Conservation (phyloP, 2,888 invertebrate species). For the Ormia ochracea region DNA sequence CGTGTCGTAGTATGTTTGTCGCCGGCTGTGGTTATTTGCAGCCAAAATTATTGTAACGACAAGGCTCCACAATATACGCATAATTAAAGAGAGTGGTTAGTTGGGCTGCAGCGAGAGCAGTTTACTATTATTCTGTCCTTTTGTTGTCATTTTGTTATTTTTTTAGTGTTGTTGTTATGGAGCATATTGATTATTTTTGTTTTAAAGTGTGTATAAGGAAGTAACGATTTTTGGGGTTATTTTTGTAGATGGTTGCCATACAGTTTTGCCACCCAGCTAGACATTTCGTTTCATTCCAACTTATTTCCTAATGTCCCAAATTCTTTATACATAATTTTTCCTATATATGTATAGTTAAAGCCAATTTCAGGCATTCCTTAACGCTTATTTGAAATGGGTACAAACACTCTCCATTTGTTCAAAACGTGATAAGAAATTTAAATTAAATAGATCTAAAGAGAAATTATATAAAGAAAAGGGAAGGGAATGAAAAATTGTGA, state of each 20-base stretch:
- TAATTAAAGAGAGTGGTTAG: conserved; percentile 31
- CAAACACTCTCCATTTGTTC: no score
- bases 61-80: conserved; percentile 13
- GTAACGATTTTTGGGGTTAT: background rate
- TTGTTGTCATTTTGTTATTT: background rate
- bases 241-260: conserved; percentile 37
- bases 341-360: no score
- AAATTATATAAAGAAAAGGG: no score
- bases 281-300: background rate
- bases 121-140: background rate
- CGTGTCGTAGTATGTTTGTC: conserved; percentile 24
- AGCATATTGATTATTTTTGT: conserved; percentile 47
- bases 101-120: background rate
- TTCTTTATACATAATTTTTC: background rate
- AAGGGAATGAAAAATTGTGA: no score
- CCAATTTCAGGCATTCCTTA: no score
- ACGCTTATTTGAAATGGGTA: no score
- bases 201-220: conserved; percentile 47
- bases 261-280: background rate
- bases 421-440: no score
- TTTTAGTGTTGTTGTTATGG: conserved; percentile 44
- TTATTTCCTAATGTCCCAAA: background rate
- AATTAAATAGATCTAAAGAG: no score
- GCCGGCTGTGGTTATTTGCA: conserved; percentile 32
- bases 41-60: conserved; percentile 7